Conservation (phyloP, 1,140 invertebrate genomes). For the Meteorus sp. region DNA sequence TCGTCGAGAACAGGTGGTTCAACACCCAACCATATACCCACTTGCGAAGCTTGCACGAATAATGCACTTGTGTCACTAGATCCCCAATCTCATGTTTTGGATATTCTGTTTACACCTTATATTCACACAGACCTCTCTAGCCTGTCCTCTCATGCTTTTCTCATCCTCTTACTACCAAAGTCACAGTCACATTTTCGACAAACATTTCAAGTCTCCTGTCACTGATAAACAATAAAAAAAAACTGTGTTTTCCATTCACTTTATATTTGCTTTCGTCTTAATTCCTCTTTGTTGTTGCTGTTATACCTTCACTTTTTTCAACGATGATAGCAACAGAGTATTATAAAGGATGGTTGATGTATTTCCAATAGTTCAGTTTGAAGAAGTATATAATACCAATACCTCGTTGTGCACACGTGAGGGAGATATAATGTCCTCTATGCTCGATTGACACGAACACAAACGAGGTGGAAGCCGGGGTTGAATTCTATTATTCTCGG, state of each 20-base stretch:
- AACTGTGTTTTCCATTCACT: too few relatives aligned
- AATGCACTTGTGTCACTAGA: slow-evolving; percentile 20
- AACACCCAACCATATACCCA: background rate
- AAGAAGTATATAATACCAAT: too few relatives aligned
- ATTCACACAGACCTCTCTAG: background rate
- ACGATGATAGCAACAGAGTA: slow-evolving; percentile 3
- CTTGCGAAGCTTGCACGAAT: too few relatives aligned
- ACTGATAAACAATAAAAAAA: too few relatives aligned
- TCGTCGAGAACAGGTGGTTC: slow-evolving; percentile 19
- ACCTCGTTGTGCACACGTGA: background rate
- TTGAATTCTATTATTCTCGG: slow-evolving; percentile 1
- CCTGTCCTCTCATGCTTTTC: background rate
- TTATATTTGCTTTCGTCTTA: background rate
- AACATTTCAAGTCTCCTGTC: too few relatives aligned
- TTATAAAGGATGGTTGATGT: slow-evolving; percentile 36
- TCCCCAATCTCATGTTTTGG: slow-evolving; percentile 3
- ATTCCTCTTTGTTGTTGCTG: background rate
- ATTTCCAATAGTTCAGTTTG: slow-evolving; percentile 36
- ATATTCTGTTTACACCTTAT: slow-evolving; percentile 11
- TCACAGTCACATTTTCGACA: background rate
- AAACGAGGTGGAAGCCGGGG: slow-evolving; percentile 7
- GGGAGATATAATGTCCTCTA: background rate
- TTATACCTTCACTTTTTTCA: too few relatives aligned
- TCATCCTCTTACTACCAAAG: background rate
- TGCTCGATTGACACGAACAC: slow-evolving; percentile 4